A percentile compares a stretch with the other conserved stretches of the same genome.
Conservation (phyloP, 1,140 invertebrate genomes). For the Eubasilissa regina region DNA sequence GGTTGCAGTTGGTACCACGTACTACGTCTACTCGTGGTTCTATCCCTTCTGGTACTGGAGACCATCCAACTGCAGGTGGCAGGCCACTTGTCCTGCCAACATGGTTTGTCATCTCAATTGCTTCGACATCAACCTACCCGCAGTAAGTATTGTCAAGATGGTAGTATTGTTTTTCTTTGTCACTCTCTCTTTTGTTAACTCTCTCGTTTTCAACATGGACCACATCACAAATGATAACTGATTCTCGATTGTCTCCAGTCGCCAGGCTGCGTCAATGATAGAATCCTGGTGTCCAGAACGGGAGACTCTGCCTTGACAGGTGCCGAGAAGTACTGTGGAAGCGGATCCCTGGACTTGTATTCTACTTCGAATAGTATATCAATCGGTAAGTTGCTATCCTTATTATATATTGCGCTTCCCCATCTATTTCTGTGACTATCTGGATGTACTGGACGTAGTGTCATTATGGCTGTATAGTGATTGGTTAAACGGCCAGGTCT, state of each 20-base stretch:
- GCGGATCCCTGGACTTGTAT: constrained; percentile 65
- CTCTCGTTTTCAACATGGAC: too few species aligned
- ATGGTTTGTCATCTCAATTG: constrained; percentile 69
- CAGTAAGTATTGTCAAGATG: constrained; percentile 66
- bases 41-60: constrained; percentile 69
- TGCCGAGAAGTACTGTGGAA: constrained; percentile 73
- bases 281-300: constrained; percentile 68
- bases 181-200: too few species aligned
- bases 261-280: constrained; percentile 67
- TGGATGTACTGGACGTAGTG: too few species aligned
- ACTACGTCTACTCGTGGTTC: constrained; percentile 69
- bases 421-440: too few species aligned
- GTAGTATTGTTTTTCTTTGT: too few species aligned
- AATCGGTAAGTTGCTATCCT: constrained; percentile 66
- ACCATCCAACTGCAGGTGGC: constrained; percentile 71
- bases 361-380: constrained; percentile 68
- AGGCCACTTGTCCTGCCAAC: constrained; percentile 61
- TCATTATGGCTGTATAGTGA: too few species aligned
- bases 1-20: constrained; percentile 64
- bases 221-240: too few species aligned
- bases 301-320: constrained; percentile 67
- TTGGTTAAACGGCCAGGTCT: too few species aligned
- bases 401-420: too few species aligned
- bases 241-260: too few species aligned
- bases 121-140: constrained; percentile 67